Percentiles rank a stretch among this genome's conserved stretches.
These are phyloP conservation scores for Liopterus haemorrhoidalis DNA, from an alignment of 2,888 invertebrate species.

Conservation along the genomic window DNA sequence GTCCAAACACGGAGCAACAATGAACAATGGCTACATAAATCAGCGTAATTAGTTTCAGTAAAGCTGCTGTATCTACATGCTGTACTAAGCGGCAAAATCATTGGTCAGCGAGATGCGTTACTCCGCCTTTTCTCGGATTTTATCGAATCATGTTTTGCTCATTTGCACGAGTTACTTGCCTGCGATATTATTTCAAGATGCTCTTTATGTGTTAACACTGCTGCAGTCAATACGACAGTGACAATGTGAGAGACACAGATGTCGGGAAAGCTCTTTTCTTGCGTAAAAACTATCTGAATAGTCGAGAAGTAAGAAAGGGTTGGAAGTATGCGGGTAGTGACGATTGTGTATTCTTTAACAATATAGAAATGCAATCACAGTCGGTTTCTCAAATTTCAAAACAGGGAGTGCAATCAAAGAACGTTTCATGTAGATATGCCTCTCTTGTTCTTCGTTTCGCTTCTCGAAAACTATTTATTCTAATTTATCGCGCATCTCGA, in stretches of 20 bases:
- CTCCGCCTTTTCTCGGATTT: conserved; percentile 52
- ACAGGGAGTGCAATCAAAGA: conserved; percentile 17
- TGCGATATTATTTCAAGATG: too few relatives aligned
- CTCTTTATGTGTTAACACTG: too few relatives aligned
- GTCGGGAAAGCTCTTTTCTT: too few relatives aligned
- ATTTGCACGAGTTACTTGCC: too few relatives aligned
- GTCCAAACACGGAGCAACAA: conserved; percentile 62
- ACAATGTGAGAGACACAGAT: not conserved
- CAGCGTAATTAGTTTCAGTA: conserved; percentile 83
- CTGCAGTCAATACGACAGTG: not conserved
- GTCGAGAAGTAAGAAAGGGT: too few relatives aligned
- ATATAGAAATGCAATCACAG: too few relatives aligned
- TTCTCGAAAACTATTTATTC: conserved; percentile 30
- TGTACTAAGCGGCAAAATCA: conserved; percentile 52
- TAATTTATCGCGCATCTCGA: conserved; percentile 31
- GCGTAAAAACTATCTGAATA: too few relatives aligned
- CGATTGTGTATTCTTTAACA: too few relatives aligned
- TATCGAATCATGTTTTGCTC: conserved; percentile 26
- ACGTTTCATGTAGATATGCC: conserved; percentile 21
- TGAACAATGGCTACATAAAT: conserved; percentile 91
- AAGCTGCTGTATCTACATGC: conserved; percentile 50
- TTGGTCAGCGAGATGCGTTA: conserved; percentile 58
- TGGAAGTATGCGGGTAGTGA: too few relatives aligned
- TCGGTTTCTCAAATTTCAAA: not conserved
- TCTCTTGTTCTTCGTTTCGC: conserved; percentile 22